Evolutionary conservation across 2,113 vertebrate species (phyloP).

Genomic region (Gadus chalcogrammus): DNA sequence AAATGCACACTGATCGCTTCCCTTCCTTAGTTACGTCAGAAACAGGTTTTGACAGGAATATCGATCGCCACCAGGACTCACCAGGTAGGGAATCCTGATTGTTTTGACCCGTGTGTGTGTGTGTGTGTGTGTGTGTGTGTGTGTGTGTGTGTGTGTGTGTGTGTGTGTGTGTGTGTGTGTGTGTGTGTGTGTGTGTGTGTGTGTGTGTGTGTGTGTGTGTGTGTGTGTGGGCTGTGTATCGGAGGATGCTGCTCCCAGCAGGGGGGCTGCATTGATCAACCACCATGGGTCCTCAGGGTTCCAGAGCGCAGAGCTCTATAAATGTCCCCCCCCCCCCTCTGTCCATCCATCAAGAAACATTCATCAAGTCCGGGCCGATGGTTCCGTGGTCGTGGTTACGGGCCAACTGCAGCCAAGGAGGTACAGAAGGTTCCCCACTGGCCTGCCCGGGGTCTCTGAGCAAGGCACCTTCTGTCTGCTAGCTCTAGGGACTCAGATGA

Average conservation of each 20-base stretch:
- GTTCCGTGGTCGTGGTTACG: too few relatives aligned
- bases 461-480: too few relatives aligned
- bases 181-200: background rate
- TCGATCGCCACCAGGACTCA: slow-evolving; percentile 28
- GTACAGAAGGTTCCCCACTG: too few relatives aligned
- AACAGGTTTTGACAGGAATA: slow-evolving; percentile 18
- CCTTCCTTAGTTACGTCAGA: slow-evolving; percentile 6
- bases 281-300: too few relatives aligned
- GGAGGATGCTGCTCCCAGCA: background rate
- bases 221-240: background rate
- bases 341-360: too few relatives aligned
- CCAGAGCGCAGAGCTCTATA: too few relatives aligned
- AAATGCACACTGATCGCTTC: slow-evolving; percentile 12
- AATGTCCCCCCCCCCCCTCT: too few relatives aligned
- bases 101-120: slow-evolving; percentile 10
- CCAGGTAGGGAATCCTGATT: slow-evolving; percentile 1
- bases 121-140: slow-evolving; percentile 8
- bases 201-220: background rate
- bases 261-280: too few relatives aligned
- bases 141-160: background rate
- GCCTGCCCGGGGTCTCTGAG: too few relatives aligned
- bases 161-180: background rate
- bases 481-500: too few relatives aligned
- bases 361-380: too few relatives aligned
- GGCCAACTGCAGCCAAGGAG: too few relatives aligned